Base-by-base conservation (phyloP, 1,140 invertebrate species). In the Drepana arcuata region DNA sequence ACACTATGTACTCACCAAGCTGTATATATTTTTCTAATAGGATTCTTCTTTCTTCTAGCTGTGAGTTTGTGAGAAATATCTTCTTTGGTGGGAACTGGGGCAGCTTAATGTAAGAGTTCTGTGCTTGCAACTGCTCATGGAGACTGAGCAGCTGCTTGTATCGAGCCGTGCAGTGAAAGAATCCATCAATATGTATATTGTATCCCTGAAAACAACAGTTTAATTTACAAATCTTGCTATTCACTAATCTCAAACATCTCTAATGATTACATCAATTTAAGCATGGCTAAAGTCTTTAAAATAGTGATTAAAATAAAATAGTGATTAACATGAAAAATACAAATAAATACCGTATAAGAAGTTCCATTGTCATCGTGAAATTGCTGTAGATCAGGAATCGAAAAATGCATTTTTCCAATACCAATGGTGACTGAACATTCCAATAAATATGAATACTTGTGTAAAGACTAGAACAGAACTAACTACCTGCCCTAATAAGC, bases 321-420 rank as follows among this genome's bases (percentile, higher is more conserved):
- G n/a, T n/a, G n/a, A 39, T 43, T 44, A 44, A 49, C 46, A 36
- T 27, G n/a, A 30, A 30, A 23, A 28, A 32, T 16, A 40, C 29
- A 48, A 31, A 40, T 59, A 84, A 84, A 86, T 86, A 93, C 93
- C 73, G 90, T 90, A 77, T 90, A 94, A 41, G 85, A 86, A 47
- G 90, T 87, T 52, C 91, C 90, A 83, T 87, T 89, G 56, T 87
- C 87, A 64, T 93, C 90, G 57, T 88, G 90, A 70, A 92, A 87
- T 75, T 93, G 92, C 83, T 92, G 87, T 15, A 91, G 92, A 74
- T 94, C 92, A 52, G 93, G 92, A 70, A 95, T 94, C 42, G 93
- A 95, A 85, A 95, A 95, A 89, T 95, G 93, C 93, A 95, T 95
- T n/a, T n/a, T n/a, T n/a, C n/a, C n/a, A n/a, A n/a, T n/a, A n/a